A percentile compares a stretch with the other conserved stretches of the same genome.
phyloP scores from a whole-genome alignment of 2,888 invertebrate species.

The Neria commutata region DNA sequence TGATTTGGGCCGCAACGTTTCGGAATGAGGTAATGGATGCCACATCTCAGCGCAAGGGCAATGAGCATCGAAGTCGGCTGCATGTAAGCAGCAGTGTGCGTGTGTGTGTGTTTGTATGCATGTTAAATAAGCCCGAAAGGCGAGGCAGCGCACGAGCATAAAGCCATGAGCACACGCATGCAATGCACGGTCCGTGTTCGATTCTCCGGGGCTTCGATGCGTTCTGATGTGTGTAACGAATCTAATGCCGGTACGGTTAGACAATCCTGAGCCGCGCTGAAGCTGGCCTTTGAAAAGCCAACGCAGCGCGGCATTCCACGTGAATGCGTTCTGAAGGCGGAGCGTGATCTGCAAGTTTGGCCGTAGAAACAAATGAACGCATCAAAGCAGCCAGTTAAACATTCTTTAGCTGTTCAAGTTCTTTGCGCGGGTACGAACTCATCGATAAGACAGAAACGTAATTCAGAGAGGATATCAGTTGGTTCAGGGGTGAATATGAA shows the following conservation, averaged over 20 bases:
- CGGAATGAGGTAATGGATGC: too few species aligned
- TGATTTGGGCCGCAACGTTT: conserved; percentile 10
- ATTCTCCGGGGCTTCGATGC: conserved; percentile 15
- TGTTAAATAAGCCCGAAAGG: neutral
- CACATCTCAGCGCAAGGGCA: too few species aligned
- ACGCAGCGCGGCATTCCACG: neutral
- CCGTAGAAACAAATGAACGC: neutral
- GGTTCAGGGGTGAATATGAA: too few species aligned
- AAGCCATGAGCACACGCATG: neutral
- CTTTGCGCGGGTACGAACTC: too few species aligned
- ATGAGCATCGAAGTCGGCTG: too few species aligned
- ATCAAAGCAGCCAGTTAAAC: neutral
- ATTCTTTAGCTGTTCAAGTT: too few species aligned
- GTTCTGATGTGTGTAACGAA: conserved; percentile 17
- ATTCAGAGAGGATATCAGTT: too few species aligned
- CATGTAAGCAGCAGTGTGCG: too few species aligned
- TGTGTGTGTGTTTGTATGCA: neutral
- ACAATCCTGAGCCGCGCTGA: neutral
- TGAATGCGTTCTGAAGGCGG: neutral
- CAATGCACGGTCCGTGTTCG: neutral
- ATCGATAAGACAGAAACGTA: too few species aligned
- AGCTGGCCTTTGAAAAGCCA: neutral
- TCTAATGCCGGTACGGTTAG: conserved; percentile 12
- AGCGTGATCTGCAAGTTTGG: neutral
- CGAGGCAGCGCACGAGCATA: neutral